Base-by-base conservation (phyloP, 2,113 vertebrate genomes). In the Tupaia chinensis region DNA sequence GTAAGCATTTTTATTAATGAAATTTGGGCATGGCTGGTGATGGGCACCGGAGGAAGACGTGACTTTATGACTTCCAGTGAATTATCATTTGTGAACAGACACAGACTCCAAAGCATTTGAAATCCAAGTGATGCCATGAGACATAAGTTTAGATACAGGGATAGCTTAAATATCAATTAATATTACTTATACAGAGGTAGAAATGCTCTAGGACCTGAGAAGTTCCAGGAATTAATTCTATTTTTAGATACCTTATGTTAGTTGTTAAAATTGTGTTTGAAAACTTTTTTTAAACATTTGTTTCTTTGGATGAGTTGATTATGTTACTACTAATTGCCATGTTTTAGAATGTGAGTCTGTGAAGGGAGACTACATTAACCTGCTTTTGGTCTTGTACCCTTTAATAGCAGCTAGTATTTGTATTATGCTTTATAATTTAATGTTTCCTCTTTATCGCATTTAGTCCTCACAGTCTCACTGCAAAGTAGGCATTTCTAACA, bases 261-360 rank as follows among this genome's bases (percentile, higher is more conserved):
- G 17, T 88, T 91, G 44, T 22, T 93, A 72, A 92, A 85, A 61
- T 81, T 54, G 27, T 53, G 25, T 83, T 69, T 93, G 27, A 84
- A 91, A 53, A 44, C 1, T 7, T 76, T 83, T 56, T 13, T 58
- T 84, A 63, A 56, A 25, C 7, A 9, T 65, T 58, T 12, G 14
- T 29, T 73, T 84, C n/a, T 76, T 69, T 56, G 16, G 54, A 61
- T 61, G 56, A 88, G 56, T 17, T 15, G 77, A 66, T 84, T 68
- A 10, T 61, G 7, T n/a, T n/a, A 13, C 7, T 53, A 8, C 7
- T 53, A 8, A 34, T 27, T 1, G 7, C 54, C 19, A 7, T 87
- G 17, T 53, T 79, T 69, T 83, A 90, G 25, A 77, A 60, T 34
- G 70, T 86, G 69, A 79, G 25, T 65, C 17, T 23, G 11, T 65